Conservation (phyloP, 1,140 invertebrate species). For the Musca vetustissima region DNA sequence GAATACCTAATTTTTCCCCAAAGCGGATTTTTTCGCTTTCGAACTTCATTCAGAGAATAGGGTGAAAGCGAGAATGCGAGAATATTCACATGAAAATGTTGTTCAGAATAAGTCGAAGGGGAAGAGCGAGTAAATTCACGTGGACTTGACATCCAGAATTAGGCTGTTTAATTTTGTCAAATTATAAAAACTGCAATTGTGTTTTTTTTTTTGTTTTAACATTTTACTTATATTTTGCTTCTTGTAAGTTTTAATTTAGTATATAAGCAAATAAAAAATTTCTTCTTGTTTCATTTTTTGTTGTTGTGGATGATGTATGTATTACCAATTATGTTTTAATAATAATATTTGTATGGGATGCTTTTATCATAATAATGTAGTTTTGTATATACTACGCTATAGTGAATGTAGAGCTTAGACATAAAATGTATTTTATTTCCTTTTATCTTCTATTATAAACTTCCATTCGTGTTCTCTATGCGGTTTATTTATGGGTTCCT, state of each 20-base stretch:
- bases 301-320: not conserved
- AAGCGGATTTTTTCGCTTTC: too few species aligned
- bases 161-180: too few species aligned
- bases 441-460: not conserved
- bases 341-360: slow-evolving; percentile 24
- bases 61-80: too few species aligned
- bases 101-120: too few species aligned
- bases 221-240: slow-evolving; percentile 25
- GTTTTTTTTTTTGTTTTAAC: slow-evolving; percentile 25
- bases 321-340: not conserved
- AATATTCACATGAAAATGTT: too few species aligned
- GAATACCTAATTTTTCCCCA: too few species aligned
- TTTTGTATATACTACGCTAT: slow-evolving; percentile 20
- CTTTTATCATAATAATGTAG: slow-evolving; percentile 18
- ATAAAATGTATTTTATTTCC: slow-evolving; percentile 1
- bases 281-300: not conserved
- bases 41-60: too few species aligned
- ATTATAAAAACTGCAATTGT: slow-evolving; percentile 4
- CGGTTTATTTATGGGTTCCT: not conserved
- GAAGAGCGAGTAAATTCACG: too few species aligned
- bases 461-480: not conserved
- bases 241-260: slow-evolving; percentile 20
- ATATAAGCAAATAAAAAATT: slow-evolving; percentile 24
- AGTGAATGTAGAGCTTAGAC: slow-evolving; percentile 3
- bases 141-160: too few species aligned